Conservation (phyloP, 2,888 invertebrate genomes). For the Rhodophaea formosa region DNA sequence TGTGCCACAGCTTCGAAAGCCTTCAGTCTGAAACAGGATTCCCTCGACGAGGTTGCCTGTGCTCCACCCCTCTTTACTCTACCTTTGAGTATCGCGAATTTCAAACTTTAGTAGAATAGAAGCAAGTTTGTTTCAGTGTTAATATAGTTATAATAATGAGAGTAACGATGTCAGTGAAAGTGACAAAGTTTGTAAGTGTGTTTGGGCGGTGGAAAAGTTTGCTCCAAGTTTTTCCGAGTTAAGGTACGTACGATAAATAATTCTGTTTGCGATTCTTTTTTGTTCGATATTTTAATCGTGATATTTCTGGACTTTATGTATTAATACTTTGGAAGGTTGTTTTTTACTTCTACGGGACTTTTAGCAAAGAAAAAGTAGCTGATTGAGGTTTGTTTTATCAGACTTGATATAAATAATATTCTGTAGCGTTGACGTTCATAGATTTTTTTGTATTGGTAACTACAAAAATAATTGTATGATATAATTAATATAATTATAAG, state of each 20-base stretch:
- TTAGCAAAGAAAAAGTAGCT: no score
- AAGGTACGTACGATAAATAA: constrained; percentile 7
- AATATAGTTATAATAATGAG: not conserved
- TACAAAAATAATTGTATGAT: no score
- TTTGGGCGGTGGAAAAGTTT: constrained; percentile 4
- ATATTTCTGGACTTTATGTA: not conserved
- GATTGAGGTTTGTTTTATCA: no score
- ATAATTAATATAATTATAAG: no score
- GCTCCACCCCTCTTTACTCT: not conserved
- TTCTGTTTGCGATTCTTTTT: not conserved
- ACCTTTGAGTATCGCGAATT: not conserved
- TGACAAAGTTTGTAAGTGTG: not conserved
- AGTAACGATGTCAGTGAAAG: not conserved
- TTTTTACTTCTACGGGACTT: no score
- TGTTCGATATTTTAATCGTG: not conserved
- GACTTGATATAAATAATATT: no score
- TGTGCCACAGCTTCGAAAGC: constrained; percentile 1
- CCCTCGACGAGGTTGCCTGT: not conserved
- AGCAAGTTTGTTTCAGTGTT: not conserved
- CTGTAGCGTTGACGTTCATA: no score
- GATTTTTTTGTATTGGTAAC: not conserved
- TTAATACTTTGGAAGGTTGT: not conserved
- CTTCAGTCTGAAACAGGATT: constrained; percentile 5
- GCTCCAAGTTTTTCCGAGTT: constrained; percentile 10
- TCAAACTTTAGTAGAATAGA: not conserved